These are phyloP conservation scores for Sarcophaga bullata DNA, from an alignment of 1,140 invertebrate genomes.

Conservation along the genomic window DNA sequence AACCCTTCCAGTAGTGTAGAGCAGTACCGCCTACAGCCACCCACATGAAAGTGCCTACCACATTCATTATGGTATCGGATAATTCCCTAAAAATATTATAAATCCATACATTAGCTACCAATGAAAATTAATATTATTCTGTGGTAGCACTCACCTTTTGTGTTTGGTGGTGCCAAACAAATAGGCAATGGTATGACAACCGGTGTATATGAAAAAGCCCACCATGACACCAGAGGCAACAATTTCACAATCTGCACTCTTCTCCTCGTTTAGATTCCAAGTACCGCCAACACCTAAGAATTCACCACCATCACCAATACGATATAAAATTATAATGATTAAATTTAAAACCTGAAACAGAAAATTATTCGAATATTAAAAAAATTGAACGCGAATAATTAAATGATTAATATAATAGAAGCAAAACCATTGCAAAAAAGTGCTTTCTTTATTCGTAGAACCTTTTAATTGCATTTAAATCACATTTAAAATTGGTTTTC, in stretches of 20 bases:
- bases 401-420: too few species aligned
- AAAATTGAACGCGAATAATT: too few species aligned
- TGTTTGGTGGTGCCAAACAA: conserved; percentile 80
- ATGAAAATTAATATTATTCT: not conserved
- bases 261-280: conserved; percentile 89
- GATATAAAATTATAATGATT: conserved; percentile 82
- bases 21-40: conserved; percentile 83
- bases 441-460: too few species aligned
- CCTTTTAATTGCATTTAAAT: too few species aligned
- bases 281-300: conserved; percentile 86
- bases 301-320: conserved; percentile 81
- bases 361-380: conserved; percentile 34
- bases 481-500: too few species aligned
- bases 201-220: conserved; percentile 84
- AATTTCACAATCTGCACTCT: conserved; percentile 85
- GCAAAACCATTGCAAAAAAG: too few species aligned
- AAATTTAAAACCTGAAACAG: conserved; percentile 79
- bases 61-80: conserved; percentile 86
- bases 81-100: conserved; percentile 69
- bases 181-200: conserved; percentile 75
- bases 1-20: conserved; percentile 87
- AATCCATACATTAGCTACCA: not conserved
- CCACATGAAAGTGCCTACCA: conserved; percentile 84
- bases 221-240: conserved; percentile 86
- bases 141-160: conserved; percentile 70